These are phyloP conservation scores for Mormoops blainvillei DNA, from an alignment of 2,113 vertebrate species.

Conservation along the genomic window DNA sequence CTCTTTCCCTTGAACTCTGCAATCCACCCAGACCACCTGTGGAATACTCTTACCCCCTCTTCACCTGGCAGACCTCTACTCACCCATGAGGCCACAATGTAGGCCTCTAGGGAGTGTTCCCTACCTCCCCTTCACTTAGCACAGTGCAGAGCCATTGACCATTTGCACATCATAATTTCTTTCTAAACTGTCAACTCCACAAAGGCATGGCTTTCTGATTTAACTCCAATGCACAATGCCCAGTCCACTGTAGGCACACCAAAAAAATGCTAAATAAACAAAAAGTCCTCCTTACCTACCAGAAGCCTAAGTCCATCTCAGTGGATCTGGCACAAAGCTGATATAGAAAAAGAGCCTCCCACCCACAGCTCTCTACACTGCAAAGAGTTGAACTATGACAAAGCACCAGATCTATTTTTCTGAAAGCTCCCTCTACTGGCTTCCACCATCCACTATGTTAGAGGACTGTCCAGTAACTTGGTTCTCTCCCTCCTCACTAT, in stretches of 20 bases:
- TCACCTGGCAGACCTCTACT: not conserved
- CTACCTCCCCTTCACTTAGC: not conserved
- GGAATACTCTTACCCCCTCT: not conserved
- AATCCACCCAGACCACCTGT: not conserved
- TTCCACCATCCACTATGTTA: not conserved
- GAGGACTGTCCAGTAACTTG: not conserved
- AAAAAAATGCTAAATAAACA: not conserved
- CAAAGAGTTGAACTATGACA: not conserved
- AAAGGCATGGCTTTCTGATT: not conserved
- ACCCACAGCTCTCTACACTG: not conserved
- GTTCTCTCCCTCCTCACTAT: not conserved
- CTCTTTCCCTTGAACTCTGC: not conserved
- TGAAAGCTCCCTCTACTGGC: not conserved
- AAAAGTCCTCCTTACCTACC: not conserved
- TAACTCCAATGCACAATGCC: not conserved
- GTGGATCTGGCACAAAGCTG: not conserved
- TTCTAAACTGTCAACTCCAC: not conserved
- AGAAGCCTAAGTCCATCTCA: not conserved
- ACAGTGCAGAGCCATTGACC: not conserved
- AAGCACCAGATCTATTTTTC: conserved; percentile 24
- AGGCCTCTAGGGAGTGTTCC: not conserved
- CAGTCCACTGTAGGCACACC: not conserved
- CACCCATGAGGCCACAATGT: not conserved
- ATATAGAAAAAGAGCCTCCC: conserved; percentile 1
- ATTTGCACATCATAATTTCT: not conserved